A percentile compares a stretch with the other conserved stretches of the same genome.
phyloP scores from a whole-genome alignment of 2,888 invertebrate genomes.

The Automeris io region DNA sequence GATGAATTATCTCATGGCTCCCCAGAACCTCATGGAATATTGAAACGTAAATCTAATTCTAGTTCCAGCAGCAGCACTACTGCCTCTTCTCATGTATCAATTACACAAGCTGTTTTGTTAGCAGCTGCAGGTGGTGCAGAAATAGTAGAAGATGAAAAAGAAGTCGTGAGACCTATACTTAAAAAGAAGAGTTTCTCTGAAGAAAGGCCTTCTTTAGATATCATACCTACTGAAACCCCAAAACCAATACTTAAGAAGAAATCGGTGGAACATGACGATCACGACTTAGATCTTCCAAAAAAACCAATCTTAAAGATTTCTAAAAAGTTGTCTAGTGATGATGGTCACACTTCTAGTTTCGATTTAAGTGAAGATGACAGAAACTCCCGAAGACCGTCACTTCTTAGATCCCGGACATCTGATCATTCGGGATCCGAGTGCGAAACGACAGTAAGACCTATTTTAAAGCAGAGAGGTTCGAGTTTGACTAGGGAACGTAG shows the following conservation, averaged over 20 bases:
- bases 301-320: constrained; percentile 87
- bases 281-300: constrained; percentile 83
- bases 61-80: constrained; percentile 81
- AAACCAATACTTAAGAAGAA: constrained; percentile 93
- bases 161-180: constrained; percentile 84
- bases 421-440: constrained; percentile 76
- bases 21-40: constrained; percentile 85
- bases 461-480: constrained; percentile 79
- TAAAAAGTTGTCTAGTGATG: constrained; percentile 81
- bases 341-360: constrained; percentile 73
- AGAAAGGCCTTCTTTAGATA: constrained; percentile 77
- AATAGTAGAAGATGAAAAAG: constrained; percentile 75
- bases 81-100: constrained; percentile 80
- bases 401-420: constrained; percentile 72
- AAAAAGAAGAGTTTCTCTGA: constrained; percentile 89
- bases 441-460: constrained; percentile 78
- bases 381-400: constrained; percentile 76
- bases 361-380: constrained; percentile 74
- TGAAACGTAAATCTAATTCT: constrained; percentile 87
- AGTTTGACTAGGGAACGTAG: constrained; percentile 77
- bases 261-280: constrained; percentile 85
- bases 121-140: constrained; percentile 80
- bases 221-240: constrained; percentile 66
- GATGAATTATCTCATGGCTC: constrained; percentile 79
- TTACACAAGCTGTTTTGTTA: constrained; percentile 81